Evolutionary conservation across 2,113 vertebrate genomes (phyloP).

Genomic region (Melanerpes formicivorus): DNA sequence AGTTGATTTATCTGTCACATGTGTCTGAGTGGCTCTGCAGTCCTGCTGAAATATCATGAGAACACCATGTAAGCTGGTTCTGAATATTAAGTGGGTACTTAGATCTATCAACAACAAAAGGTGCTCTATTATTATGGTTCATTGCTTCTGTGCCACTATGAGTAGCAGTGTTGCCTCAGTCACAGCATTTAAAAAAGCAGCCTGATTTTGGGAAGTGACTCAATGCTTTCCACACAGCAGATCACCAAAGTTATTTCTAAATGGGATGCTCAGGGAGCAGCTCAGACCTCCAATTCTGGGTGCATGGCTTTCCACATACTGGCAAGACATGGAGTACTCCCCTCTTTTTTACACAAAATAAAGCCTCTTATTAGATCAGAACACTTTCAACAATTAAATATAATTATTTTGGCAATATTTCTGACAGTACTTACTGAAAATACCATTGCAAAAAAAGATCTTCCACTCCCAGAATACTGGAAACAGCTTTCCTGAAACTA

Average conservation of each 20-base stretch:
- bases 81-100: neutral
- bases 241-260: neutral
- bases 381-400: neutral
- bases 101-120: neutral
- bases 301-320: neutral
- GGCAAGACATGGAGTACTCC: rapidly evolving
- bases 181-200: neutral
- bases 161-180: neutral
- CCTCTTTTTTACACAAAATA: neutral
- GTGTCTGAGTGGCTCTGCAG: neutral
- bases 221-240: neutral
- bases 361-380: neutral
- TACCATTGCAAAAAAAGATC: neutral
- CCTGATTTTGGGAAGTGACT: neutral
- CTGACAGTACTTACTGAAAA: neutral
- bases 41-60: neutral
- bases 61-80: neutral
- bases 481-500: neutral
- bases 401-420: neutral
- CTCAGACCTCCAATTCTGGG: neutral
- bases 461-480: neutral
- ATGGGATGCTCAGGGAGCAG: neutral
- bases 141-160: neutral
- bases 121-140: neutral
- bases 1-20: neutral